Evolutionary conservation across 2,113 vertebrate species (phyloP).

Genomic region (Macaca mulatta): DNA sequence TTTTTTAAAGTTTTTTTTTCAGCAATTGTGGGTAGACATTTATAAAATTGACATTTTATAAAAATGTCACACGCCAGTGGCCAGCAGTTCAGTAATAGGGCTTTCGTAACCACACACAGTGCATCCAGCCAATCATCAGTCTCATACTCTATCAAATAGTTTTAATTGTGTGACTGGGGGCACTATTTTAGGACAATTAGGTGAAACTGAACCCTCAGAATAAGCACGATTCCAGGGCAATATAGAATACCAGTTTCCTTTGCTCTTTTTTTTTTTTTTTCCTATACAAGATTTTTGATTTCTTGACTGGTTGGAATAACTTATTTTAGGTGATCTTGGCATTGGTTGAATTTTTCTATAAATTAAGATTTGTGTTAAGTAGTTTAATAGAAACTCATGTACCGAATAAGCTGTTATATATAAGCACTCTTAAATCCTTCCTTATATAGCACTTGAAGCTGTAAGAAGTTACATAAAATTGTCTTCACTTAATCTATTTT

Average conservation of each 20-base stretch:
- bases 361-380: constrained; percentile 16
- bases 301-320: not conserved
- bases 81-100: constrained; percentile 27
- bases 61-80: constrained; percentile 38
- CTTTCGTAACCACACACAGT: constrained; percentile 33
- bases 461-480: not conserved
- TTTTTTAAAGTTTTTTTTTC: not conserved
- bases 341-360: constrained; percentile 11
- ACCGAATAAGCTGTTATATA: not conserved
- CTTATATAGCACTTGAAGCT: not conserved
- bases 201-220: constrained; percentile 15
- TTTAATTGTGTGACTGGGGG: not conserved
- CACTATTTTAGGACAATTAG: constrained; percentile 29
- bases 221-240: not conserved
- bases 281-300: not conserved
- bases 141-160: not conserved
- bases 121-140: not conserved
- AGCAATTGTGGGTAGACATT: not conserved
- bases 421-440: not conserved
- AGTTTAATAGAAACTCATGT: not conserved
- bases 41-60: too few relatives aligned
- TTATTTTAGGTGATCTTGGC: not conserved
- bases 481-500: not conserved
- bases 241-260: not conserved
- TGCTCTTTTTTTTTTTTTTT: not conserved